These are phyloP conservation scores for Tillus elongatus DNA, from an alignment of 2,888 invertebrate species.

Conservation along the genomic window DNA sequence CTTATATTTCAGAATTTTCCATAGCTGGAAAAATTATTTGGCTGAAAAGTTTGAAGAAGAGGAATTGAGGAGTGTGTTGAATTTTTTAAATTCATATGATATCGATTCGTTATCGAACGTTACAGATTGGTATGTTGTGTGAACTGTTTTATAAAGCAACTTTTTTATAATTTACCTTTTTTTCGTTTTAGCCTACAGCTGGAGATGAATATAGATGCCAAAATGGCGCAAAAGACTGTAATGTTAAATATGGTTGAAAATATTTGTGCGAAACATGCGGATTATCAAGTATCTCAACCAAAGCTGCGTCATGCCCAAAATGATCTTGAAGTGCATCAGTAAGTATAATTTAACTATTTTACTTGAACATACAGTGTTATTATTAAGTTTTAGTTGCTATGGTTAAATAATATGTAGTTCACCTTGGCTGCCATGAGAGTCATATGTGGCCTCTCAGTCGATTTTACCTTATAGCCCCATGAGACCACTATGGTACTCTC, in stretches of 20 bases:
- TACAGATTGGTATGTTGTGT: conserved; percentile 16
- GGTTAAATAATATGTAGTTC: too few species aligned
- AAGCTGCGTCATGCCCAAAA: conserved; percentile 19
- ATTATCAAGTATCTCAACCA: conserved; percentile 19
- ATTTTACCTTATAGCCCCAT: too few species aligned
- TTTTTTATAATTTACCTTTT: conserved; percentile 4
- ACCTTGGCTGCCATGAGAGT: too few species aligned
- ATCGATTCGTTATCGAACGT: conserved; percentile 16
- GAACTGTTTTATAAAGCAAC: neutral
- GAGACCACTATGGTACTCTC: too few species aligned
- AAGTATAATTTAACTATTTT: too few species aligned
- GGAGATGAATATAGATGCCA: conserved; percentile 8
- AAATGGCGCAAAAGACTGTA: conserved; percentile 3
- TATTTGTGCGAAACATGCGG: conserved; percentile 16
- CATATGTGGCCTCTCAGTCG: too few species aligned
- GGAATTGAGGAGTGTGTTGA: conserved; percentile 47
- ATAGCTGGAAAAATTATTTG: conserved; percentile 50
- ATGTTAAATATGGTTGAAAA: conserved; percentile 10
- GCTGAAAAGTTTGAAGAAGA: conserved; percentile 47
- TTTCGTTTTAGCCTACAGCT: conserved; percentile 8
- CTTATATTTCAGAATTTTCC: conserved; percentile 50
- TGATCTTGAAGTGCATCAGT: conserved; percentile 20
- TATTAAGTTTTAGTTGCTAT: too few species aligned
- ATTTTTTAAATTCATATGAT: conserved; percentile 36
- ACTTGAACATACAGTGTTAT: too few species aligned